A percentile compares a stretch with the other conserved stretches of the same genome.
Conservation (phyloP, 2,888 invertebrate genomes). For the Teinopalpus imperialis region DNA sequence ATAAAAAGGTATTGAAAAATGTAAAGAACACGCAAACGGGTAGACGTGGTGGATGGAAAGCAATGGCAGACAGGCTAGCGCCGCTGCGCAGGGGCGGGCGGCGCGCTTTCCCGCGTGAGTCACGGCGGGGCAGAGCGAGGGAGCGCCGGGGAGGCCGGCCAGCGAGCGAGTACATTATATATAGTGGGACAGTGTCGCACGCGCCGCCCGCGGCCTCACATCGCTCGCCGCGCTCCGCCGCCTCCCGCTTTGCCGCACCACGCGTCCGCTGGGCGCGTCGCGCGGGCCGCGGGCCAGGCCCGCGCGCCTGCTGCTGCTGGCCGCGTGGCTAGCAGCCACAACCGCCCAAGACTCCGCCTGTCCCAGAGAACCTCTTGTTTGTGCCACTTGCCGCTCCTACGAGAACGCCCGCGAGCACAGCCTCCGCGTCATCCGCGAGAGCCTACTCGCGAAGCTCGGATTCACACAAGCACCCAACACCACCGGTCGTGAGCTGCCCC, state of each 20-base stretch:
- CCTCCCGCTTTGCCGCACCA: constrained; percentile 79
- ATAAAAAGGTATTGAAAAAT: no score
- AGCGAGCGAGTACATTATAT: constrained; percentile 40
- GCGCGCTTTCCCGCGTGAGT: constrained; percentile 29
- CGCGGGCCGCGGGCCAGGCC: constrained; percentile 82
- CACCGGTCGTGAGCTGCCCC: constrained; percentile 80
- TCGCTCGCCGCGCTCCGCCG: constrained; percentile 73
- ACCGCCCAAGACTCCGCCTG: constrained; percentile 64
- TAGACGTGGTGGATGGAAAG: constrained; percentile 3
- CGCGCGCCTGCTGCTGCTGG: constrained; percentile 81
- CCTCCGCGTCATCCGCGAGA: constrained; percentile 84
- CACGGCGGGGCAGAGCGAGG: constrained; percentile 38
- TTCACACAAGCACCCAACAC: constrained; percentile 84
- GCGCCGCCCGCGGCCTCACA: constrained; percentile 77
- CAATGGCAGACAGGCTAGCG: neutral
- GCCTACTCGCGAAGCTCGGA: constrained; percentile 84
- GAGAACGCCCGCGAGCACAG: constrained; percentile 83
- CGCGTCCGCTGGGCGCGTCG: constrained; percentile 81
- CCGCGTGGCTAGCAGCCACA: constrained; percentile 74
- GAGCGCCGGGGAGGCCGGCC: constrained; percentile 38
- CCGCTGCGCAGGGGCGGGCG: constrained; percentile 26
- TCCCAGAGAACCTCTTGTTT: constrained; percentile 62
- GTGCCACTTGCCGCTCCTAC: constrained; percentile 79
- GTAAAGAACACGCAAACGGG: no score
- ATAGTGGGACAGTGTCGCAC: constrained; percentile 68